Base-by-base conservation (phyloP, 2,888 invertebrate genomes). In the Ectemnius continuus region DNA sequence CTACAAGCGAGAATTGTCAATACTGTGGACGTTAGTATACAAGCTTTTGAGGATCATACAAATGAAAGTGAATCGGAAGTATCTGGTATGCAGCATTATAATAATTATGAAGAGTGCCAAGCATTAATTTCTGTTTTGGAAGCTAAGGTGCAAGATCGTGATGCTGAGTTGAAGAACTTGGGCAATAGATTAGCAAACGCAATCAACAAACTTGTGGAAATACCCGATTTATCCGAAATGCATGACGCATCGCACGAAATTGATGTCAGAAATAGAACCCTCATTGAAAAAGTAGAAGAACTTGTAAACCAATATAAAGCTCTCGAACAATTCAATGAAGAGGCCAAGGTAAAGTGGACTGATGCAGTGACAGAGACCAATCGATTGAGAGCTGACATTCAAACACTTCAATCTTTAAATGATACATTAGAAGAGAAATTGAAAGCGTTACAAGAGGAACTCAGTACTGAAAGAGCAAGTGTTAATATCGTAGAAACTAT, bases 131-230 rank as follows among this genome's bases (percentile, higher is more conserved):
- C 87, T 8, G 93, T 93, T 3, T 91, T 93, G 65, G 93, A 95
- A 75, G 94, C 94, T 1, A 96, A 96, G 90, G 89, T 96, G 13
- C 95, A 95, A 87, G 96, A 96, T 88, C 92, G 95, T 75, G 94
- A 95, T 86, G 92, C 95, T 61, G 95, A 94, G 76, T 94, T 96
- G 68, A 96, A 96, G 89, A 94, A 93, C 52, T 91, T 96, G 71
- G 95, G 96, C 88, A 90, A 92, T 36, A 95, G 96, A 85, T 92
- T 95, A 63, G 91, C 89, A 2, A 93, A 94, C 83, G 93, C 94
- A 68, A 94, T 94, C 82, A 93, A 93, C 6, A 94, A 94, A 83
- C 93, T 94, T 52, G 92, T 92, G 46, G 93, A 93, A 47, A 92
- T 96, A 48, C 94, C 96, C 86, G 95, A 36, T 36, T 1, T 36